Conservation (phyloP, 2,797 vertebrate species). For the Melanogrammus aeglefinus region DNA sequence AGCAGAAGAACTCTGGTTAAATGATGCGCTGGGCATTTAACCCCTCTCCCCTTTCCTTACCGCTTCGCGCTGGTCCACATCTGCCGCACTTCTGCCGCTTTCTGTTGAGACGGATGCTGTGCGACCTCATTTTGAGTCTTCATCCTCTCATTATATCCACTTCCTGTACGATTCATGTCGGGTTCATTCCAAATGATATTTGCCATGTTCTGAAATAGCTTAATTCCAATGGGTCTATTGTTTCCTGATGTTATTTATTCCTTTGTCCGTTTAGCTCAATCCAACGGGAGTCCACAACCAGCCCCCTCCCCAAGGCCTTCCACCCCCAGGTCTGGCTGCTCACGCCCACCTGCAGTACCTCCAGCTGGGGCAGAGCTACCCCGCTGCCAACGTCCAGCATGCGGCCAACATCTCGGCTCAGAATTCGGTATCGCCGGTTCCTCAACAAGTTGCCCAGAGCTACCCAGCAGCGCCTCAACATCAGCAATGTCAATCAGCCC, state of each 20-base stretch:
- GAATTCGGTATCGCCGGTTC: conserved; percentile 26
- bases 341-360: conserved; percentile 54
- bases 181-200: conserved; percentile 18
- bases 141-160: conserved; percentile 39
- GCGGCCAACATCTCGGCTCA: conserved; percentile 39
- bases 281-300: conserved; percentile 61
- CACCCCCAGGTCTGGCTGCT: conserved; percentile 47
- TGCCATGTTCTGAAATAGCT: conserved; percentile 10
- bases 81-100: conserved; percentile 35
- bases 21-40: conserved; percentile 26
- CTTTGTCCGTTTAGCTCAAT: conserved; percentile 52
- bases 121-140: conserved; percentile 29
- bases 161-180: conserved; percentile 18
- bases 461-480: conserved; percentile 43
- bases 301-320: conserved; percentile 53
- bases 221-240: conserved; percentile 16
- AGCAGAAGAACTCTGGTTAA: conserved; percentile 37
- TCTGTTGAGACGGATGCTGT: conserved; percentile 44
- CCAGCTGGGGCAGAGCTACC: conserved; percentile 62
- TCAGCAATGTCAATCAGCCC: conserved; percentile 38
- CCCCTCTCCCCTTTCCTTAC: conserved; percentile 19
- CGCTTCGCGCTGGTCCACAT: conserved; percentile 21
- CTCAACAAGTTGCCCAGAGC: conserved; percentile 58
- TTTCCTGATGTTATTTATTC: conserved; percentile 17
- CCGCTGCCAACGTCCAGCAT: conserved; percentile 69